phyloP scores from a whole-genome alignment of 1,140 invertebrate species.

The Orchesella cincta region DNA sequence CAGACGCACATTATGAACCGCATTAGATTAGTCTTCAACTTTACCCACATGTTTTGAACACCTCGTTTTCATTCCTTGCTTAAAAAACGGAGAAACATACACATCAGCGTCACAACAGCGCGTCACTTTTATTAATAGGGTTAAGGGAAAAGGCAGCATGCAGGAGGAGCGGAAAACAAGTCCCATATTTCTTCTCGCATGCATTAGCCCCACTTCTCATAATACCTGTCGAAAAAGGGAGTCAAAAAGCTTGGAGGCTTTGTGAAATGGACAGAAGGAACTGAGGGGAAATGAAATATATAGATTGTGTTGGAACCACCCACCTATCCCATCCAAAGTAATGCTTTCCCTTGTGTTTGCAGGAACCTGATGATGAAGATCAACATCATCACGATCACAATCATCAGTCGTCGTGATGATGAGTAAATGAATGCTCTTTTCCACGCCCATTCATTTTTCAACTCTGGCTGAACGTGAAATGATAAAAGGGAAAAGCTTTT shows the following conservation, averaged over 20 bases:
- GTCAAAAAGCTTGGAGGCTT: not conserved
- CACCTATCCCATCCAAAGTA: not conserved
- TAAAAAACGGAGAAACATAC: not conserved
- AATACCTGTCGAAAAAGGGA: slow-evolving; percentile 10
- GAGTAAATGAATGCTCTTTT: not conserved
- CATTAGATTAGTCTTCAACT: not conserved
- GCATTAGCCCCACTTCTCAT: not conserved
- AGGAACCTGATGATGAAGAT: not conserved
- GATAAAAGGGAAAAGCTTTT: not conserved
- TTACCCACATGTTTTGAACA: not conserved
- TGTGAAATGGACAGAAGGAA: too few species aligned
- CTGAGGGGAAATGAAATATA: not conserved
- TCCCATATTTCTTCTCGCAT: not conserved
- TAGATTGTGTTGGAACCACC: not conserved
- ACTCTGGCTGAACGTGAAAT: not conserved
- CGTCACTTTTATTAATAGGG: slow-evolving; percentile 7
- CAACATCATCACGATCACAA: not conserved
- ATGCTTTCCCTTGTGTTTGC: not conserved
- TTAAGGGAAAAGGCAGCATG: not conserved
- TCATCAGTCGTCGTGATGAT: not conserved
- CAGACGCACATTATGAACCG: not conserved
- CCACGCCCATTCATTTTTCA: slow-evolving; percentile 21
- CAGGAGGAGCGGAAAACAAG: not conserved
- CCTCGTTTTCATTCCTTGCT: not conserved
- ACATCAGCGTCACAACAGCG: not conserved